Base-by-base conservation (phyloP, 2,113 vertebrate species). In the Oostethus manadensis region DNA sequence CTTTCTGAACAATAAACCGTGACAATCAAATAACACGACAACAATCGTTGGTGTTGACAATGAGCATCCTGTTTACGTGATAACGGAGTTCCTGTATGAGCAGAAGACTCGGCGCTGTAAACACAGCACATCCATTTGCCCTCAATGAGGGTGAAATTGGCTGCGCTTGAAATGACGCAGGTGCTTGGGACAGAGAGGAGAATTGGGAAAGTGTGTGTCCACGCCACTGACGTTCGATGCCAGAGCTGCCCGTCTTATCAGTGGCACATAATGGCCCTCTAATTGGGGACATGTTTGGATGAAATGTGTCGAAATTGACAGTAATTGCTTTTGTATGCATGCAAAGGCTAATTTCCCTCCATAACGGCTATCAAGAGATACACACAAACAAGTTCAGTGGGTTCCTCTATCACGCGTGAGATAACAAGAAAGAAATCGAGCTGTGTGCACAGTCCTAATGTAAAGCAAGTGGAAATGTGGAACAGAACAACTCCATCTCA, bases 251-350 rank as follows among this genome's bases (percentile, higher is more conserved):
- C 40, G 43, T 72, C 76, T 74, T 80, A 84, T 88, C 78, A 76
- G 77, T 58, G 70, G 18, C 71, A 65, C 59, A 74, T 81, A 88
- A 82, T 82, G 70, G 76, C 56, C 66, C 55, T 76, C 60, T 88
- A 89, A 89, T 88, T 89, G 88, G 70, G 78, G 68, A 88, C 74
- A 82, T 82, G 82, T 85, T 87, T 78, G 57, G 62, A 81, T 83
- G 54, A 88, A 87, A 81, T 73, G 79, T 86, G 81, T 77, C 76
- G 74, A 85, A 90, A 86, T 87, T 80, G 86, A 77, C 57, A 54
- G 79, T 90, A 90, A 90, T 89, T 88, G 86, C 87, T 85, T 88
- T 77, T 87, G 83, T 84, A 78, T 85, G 84, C 85, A 79, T 84
- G 84, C 72, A 80, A 88, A 88, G 86, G 77, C 71, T 63, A 77